Evolutionary conservation across 2,888 invertebrate species (phyloP).

Genomic region (Hecatera dysodea): DNA sequence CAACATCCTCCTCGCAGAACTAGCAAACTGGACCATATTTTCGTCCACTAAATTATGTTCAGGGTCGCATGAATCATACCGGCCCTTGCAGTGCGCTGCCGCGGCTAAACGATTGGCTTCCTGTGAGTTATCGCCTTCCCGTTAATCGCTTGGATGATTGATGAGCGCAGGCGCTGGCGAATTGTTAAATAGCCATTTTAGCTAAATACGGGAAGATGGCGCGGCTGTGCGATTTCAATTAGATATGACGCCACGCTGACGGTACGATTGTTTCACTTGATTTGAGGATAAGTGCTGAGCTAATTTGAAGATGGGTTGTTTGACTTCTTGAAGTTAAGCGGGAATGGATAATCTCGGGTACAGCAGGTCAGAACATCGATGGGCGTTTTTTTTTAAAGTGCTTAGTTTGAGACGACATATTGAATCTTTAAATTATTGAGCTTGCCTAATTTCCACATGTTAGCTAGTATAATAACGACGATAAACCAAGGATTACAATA

Average conservation of each 20-base stretch:
- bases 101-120: slow-evolving; percentile 68
- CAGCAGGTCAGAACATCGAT: not conserved
- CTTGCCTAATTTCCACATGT: no score
- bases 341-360: not conserved
- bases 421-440: no score
- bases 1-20: slow-evolving; percentile 36
- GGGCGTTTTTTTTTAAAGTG: not conserved
- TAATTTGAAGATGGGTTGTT: not conserved
- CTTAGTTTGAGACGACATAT: not conserved
- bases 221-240: slow-evolving; percentile 60
- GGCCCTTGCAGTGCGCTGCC: slow-evolving; percentile 59
- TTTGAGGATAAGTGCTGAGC: slow-evolving; percentile 18
- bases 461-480: no score
- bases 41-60: slow-evolving; percentile 59
- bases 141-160: slow-evolving; percentile 67
- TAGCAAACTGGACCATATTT: slow-evolving; percentile 50
- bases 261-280: slow-evolving; percentile 30
- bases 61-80: slow-evolving; percentile 62
- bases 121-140: slow-evolving; percentile 65
- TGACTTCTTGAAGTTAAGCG: not conserved
- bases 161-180: slow-evolving; percentile 61
- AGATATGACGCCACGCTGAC: slow-evolving; percentile 40
- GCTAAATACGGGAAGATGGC: slow-evolving; percentile 69
- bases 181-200: slow-evolving; percentile 73
- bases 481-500: not conserved